Evolutionary conservation across 2,113 vertebrate species (phyloP).

Genomic region (Perognathus longimembris): DNA sequence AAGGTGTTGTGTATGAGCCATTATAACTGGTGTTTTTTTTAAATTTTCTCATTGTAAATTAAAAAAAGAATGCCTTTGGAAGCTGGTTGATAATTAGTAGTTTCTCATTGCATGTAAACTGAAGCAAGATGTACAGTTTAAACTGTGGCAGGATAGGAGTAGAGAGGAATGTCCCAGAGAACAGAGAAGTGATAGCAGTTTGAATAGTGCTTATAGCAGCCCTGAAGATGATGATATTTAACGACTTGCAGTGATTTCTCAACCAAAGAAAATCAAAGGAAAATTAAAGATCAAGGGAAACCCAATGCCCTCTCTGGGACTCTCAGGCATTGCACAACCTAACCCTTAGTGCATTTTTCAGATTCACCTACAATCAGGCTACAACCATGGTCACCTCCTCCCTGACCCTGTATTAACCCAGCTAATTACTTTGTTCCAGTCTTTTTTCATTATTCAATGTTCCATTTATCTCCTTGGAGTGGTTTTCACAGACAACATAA

Average conservation of each 20-base stretch:
- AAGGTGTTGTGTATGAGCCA: no score
- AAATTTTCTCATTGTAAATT: not conserved
- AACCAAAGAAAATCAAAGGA: no score
- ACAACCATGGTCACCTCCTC: not conserved
- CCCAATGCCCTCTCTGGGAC: not conserved
- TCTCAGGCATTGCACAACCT: not conserved
- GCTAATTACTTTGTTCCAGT: not conserved
- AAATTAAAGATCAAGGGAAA: not conserved
- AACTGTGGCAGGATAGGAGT: fast-evolving
- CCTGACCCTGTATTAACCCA: not conserved
- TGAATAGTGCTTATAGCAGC: no score
- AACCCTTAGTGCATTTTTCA: not conserved
- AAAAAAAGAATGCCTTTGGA: constrained; percentile 12
- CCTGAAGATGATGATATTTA: not conserved
- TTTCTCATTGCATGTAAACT: not conserved
- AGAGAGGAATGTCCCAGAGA: not conserved
- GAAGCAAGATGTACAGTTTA: not conserved
- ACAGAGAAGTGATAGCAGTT: not conserved
- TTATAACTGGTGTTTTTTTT: not conserved
- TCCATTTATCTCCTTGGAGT: not conserved
- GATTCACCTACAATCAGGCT: not conserved
- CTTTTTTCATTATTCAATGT: not conserved
- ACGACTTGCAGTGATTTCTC: not conserved
- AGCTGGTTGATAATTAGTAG: not conserved
- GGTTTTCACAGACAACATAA: not conserved